Evolutionary conservation across 2,888 invertebrate species (phyloP), one percentile per base, ranked within the genome.

Genomic region (Diarsia dahlii): DNA sequence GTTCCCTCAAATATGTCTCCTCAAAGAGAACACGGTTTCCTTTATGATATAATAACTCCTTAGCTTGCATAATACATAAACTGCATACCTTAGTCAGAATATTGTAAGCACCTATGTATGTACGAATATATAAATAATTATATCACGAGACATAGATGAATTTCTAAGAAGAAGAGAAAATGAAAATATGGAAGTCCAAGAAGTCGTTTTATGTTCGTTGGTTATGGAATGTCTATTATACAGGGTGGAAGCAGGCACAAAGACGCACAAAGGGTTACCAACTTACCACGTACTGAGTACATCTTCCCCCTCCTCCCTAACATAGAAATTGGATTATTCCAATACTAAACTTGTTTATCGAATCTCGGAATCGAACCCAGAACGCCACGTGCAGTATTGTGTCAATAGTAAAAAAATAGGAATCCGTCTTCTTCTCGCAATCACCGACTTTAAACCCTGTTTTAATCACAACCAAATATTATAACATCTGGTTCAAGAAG

Each of bases 11-110:
- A 20, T 45, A 75, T 69, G 81, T 81, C 71, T 58, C 45, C 50
- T 69, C 81, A 84, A 80, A 82, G 75, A 62, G 58, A 79, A 74
- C 62, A 34, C 34, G 34, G 39, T 69, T 80, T 81, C 76, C 71
- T 81, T 76, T 71, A 63, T 84, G 45, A 66, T 69, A 28, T 69
- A 66, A 68, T 70, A 65, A 58, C 60, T 48, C 28, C 34, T 64
- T 67, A 76, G 63, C 67, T 82, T 76, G 76, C 85, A 81, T 81
- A 81, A 76, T 72, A 2, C 28, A 60, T 66, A 28, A 84, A 72
- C 58, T 63, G 81, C 66, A 84, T 67, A 50, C 48, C 69, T 28
- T 50, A 45, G 39, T 46, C 34, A 1, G 18, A 66, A 79, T 60
- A 39, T 48, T 58, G 20, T 50, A 54, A 48, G 23, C 34, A 8